phyloP scores from a whole-genome alignment of 2,797 vertebrate species.

The Phrynocephalus forsythii region DNA sequence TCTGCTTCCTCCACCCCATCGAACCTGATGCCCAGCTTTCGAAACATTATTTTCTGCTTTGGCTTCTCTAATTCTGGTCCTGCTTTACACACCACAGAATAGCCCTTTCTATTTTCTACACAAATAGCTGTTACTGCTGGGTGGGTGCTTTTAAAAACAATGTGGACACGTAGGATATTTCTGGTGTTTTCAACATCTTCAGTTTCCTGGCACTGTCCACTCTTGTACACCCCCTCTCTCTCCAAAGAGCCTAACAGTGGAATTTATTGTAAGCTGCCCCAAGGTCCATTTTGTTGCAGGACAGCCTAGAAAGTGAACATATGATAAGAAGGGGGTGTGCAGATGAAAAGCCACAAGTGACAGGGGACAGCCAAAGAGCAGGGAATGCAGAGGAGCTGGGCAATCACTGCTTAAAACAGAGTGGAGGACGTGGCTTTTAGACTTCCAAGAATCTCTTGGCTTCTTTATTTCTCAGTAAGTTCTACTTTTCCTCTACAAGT shows the following conservation, averaged over 20 bases:
- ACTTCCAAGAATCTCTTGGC: neutral
- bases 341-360: neutral
- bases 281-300: neutral
- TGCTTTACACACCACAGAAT: slow-evolving; percentile 29
- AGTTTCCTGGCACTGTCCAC: neutral
- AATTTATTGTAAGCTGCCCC: neutral
- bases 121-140: slow-evolving; percentile 1
- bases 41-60: slow-evolving; percentile 14
- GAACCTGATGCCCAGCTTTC: neutral
- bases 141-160: neutral
- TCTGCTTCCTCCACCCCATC: slow-evolving; percentile 41
- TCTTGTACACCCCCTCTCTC: slow-evolving; percentile 25
- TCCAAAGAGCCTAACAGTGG: slow-evolving; percentile 18
- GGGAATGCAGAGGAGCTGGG: neutral
- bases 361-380: neutral
- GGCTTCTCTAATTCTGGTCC: neutral
- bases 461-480: too few relatives aligned
- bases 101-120: slow-evolving; percentile 18
- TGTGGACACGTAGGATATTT: neutral
- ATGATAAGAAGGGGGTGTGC: slow-evolving; percentile 23
- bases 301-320: neutral
- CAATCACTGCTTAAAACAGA: neutral
- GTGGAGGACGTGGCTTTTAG: neutral
- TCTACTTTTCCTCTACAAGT: neutral
- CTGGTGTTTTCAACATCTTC: neutral